Conservation (phyloP, 2,888 invertebrate genomes). For the Trisateles emortualis region DNA sequence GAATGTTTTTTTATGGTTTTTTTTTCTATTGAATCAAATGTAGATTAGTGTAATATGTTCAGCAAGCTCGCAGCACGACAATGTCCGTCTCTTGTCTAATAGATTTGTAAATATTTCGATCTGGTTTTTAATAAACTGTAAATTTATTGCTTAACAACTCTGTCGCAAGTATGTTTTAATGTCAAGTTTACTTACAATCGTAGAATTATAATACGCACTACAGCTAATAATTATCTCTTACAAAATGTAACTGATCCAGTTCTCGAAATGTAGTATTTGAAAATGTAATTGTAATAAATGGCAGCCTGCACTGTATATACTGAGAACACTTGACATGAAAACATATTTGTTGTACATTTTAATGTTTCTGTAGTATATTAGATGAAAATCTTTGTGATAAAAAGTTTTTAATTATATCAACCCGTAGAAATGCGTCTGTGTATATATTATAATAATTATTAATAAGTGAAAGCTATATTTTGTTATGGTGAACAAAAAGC, state of each 20-base stretch:
- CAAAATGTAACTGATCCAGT: constrained; percentile 26
- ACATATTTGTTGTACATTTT: constrained; percentile 62
- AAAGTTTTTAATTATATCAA: constrained; percentile 72
- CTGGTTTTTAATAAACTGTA: constrained; percentile 73
- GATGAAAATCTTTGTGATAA: constrained; percentile 82
- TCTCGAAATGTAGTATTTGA: constrained; percentile 19
- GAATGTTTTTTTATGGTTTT: constrained; percentile 57
- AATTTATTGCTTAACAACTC: constrained; percentile 65
- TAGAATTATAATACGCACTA: constrained; percentile 4
- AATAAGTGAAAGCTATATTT: constrained; percentile 82
- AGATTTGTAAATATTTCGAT: constrained; percentile 75
- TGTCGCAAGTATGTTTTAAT: constrained; percentile 66
- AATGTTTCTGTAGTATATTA: constrained; percentile 73
- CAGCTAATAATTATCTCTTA: constrained; percentile 13
- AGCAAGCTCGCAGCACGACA: constrained; percentile 48
- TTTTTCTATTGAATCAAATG: constrained; percentile 65
- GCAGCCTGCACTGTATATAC: constrained; percentile 41
- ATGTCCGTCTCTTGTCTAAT: constrained; percentile 55
- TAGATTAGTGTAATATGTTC: constrained; percentile 55
- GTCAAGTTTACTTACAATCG: constrained; percentile 27
- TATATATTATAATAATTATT: constrained; percentile 71
- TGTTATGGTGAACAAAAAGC: constrained; percentile 76
- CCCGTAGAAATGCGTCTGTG: constrained; percentile 71
- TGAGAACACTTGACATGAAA: constrained; percentile 46
- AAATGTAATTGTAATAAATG: constrained; percentile 17